These are phyloP conservation scores for Hoplostethus atlanticus DNA, from an alignment of 2,797 vertebrate genomes.

Conservation along the genomic window DNA sequence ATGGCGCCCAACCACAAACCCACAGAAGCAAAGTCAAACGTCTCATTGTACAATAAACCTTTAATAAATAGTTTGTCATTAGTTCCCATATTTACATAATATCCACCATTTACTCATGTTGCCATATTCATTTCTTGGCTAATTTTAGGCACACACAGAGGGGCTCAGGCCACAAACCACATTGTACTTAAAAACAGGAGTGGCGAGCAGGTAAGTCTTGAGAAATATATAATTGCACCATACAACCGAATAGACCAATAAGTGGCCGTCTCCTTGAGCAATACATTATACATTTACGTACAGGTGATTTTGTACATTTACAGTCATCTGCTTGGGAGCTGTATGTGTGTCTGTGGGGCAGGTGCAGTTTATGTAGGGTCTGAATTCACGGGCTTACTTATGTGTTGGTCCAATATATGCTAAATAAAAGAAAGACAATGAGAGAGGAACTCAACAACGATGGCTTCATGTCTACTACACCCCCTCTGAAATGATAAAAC, in stretches of 20 bases:
- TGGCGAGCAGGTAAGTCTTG: conserved; percentile 74
- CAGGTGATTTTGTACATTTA: conserved; percentile 69
- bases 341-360: conserved; percentile 67
- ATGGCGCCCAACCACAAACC: conserved; percentile 5
- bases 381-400: conserved; percentile 36
- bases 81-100: conserved; percentile 88
- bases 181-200: conserved; percentile 79
- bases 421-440: conserved; percentile 22
- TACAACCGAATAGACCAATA: conserved; percentile 72
- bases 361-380: conserved; percentile 61
- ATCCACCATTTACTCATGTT: conserved; percentile 82
- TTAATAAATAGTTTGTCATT: conserved; percentile 91
- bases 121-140: conserved; percentile 83
- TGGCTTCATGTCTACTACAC: conserved; percentile 37
- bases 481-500: conserved; percentile 53
- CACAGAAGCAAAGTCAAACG: conserved; percentile 51
- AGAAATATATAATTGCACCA: conserved; percentile 75
- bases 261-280: conserved; percentile 65
- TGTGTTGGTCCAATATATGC: conserved; percentile 62
- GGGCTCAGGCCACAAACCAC: conserved; percentile 83
- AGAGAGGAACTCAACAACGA: conserved; percentile 33
- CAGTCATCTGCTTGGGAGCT: conserved; percentile 60
- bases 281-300: conserved; percentile 76
- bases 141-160: conserved; percentile 87
- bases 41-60: conserved; percentile 86